Evolutionary conservation across 1,140 invertebrate genomes (phyloP), one percentile per base, ranked within the genome.

Genomic region (Habropoda laboriosa): DNA sequence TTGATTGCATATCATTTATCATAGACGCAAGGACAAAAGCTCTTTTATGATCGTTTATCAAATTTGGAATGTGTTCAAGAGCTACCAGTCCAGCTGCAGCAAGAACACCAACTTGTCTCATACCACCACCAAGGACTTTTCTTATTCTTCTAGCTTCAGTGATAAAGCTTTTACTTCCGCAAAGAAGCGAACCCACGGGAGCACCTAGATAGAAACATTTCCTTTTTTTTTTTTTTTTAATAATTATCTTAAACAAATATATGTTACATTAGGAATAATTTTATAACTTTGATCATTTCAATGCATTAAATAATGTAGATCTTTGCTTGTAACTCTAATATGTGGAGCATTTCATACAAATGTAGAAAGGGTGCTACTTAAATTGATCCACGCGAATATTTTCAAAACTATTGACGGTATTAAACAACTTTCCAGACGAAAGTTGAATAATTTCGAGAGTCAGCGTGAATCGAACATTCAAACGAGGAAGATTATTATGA

Each of bases 41-140:
- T 64, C 95, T 94, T 61, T 94, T 91, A 91, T 99, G 98, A 92
- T 99, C 98, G 0, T 95, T 91, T 5, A 85, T 86, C 30, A 99
- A 92, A 51, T 94, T 92, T 0, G 96, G 95, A 1, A 96, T 94
- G 72, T 96, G 94, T 21, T 98, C 96, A 13, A 99, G 87, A 0
- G 97, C 96, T 16, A 97, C 95, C 0, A 98, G 85, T 3, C 97
- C 98, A 27, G 98, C 96, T 0, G 97, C 98, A 3, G 98, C 98
- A 10, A 99, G 89, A 38, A 99, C 93, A 8, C 98, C 98, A 27
- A 94, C 95, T 93, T 99, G 98, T 74, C 98, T 93, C 97, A 98
- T 97, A 0, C 96, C 98, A 30, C 98, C 98, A 16, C 98, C 98
- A 18, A 99, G 88, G 57, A 95, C 96, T 92, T 99, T 99, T 16